Percentiles rank a stretch among this genome's conserved stretches.
Conservation (phyloP, 2,797 vertebrate genomes). For the Pipistrellus nathusii region DNA sequence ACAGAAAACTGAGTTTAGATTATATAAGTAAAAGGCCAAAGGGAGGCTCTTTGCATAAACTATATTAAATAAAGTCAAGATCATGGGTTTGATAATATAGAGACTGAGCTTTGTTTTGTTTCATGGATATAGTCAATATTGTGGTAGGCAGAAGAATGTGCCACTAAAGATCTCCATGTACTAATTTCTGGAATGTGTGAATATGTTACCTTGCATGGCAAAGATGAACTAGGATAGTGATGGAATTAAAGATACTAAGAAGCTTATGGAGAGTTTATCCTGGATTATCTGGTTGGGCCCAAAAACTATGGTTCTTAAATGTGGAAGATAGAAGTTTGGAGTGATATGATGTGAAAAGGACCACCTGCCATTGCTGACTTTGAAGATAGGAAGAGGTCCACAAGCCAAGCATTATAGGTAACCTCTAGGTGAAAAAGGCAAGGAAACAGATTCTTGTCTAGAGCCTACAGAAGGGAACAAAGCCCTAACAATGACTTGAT, state of each 20-base stretch:
- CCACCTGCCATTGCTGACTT: neutral
- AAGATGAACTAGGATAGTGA: neutral
- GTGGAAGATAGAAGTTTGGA: neutral
- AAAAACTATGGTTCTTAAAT: neutral
- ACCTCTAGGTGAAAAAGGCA: neutral
- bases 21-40: neutral
- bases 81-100: neutral
- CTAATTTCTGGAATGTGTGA: neutral
- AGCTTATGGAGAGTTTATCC: neutral
- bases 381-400: neutral
- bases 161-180: neutral
- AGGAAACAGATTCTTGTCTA: neutral
- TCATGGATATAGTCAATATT: neutral
- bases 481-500: neutral
- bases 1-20: constrained; percentile 9
- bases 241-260: neutral
- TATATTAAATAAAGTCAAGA: neutral
- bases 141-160: neutral
- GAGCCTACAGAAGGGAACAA: neutral
- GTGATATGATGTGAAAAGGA: neutral
- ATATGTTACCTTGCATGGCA: neutral
- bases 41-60: neutral
- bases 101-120: neutral
- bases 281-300: neutral
- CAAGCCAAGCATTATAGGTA: neutral